Percentiles rank a stretch among this genome's conserved stretches.
Evolutionary conservation across 2,888 invertebrate species (phyloP).

Genomic region (Troilus luridus): DNA sequence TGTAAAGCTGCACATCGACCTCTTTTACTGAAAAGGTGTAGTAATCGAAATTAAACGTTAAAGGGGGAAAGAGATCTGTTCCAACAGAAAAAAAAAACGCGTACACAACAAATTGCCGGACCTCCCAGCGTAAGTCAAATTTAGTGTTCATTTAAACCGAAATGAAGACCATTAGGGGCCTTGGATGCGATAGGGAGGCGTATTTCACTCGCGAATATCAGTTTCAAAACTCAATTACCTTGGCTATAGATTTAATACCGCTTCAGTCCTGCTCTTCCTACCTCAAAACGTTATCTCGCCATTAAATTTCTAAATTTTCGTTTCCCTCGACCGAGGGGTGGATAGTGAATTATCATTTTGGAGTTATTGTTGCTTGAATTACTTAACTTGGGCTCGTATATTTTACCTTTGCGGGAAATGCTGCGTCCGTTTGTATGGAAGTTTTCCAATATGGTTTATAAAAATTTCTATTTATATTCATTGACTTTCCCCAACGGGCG

Average conservation of each 20-base stretch:
- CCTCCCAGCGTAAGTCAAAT: not conserved
- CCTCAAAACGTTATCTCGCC: slow-evolving; percentile 32
- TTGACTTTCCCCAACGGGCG: not conserved
- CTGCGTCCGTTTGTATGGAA: not conserved
- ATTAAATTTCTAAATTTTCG: slow-evolving; percentile 37
- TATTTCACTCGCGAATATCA: slow-evolving; percentile 34
- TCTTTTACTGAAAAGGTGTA: not conserved
- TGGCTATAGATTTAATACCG: slow-evolving; percentile 34
- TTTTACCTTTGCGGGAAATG: not conserved
- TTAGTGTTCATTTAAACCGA: slow-evolving; percentile 29
- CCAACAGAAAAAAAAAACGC: not conserved
- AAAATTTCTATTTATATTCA: not conserved
- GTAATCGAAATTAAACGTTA: not conserved
- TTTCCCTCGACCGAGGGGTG: not conserved
- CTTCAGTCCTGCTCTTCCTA: not conserved
- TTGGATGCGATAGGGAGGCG: slow-evolving; percentile 17
- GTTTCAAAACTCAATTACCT: slow-evolving; percentile 40
- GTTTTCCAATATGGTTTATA: not conserved
- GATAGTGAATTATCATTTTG: slow-evolving; percentile 11
- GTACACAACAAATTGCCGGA: not conserved
- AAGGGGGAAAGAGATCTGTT: not conserved
- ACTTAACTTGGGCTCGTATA: not conserved
- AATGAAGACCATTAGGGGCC: slow-evolving; percentile 18
- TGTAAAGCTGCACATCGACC: not conserved
- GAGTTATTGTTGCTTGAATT: slow-evolving; percentile 32